phyloP scores from a whole-genome alignment of 2,888 invertebrate genomes.

The Pristionchus exspectatus region DNA sequence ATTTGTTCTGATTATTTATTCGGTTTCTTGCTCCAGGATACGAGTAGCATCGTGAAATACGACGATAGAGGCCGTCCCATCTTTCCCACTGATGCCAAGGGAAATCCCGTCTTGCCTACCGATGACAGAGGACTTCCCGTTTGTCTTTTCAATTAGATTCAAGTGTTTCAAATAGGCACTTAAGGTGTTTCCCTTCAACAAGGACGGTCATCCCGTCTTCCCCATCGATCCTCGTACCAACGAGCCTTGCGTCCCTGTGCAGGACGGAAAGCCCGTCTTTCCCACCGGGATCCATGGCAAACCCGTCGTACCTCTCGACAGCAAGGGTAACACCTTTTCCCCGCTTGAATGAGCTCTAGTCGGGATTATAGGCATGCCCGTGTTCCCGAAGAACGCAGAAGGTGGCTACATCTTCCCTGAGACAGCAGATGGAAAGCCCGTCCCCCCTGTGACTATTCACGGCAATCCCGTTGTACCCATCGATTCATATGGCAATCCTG shows the following conservation, averaged over 20 bases:
- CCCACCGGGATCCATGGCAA: constrained; percentile 51
- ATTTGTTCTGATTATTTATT: not conserved
- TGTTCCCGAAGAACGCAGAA: constrained; percentile 61
- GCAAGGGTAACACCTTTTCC: constrained; percentile 11
- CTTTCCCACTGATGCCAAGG: constrained; percentile 39
- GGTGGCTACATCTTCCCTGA: constrained; percentile 64
- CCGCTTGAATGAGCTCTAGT: not conserved
- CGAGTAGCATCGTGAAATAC: constrained; percentile 37
- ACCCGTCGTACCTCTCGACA: constrained; percentile 54
- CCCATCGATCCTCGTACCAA: constrained; percentile 47
- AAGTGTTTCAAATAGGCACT: not conserved
- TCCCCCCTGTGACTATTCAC: constrained; percentile 63
- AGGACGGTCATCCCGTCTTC: constrained; percentile 56
- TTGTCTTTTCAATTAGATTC: not conserved
- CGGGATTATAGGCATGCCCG: constrained; percentile 58
- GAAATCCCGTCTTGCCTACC: constrained; percentile 42
- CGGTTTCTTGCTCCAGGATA: constrained; percentile 18
- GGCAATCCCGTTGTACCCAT: constrained; percentile 65
- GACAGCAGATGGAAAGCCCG: constrained; percentile 60
- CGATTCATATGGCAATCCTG: constrained; percentile 56
- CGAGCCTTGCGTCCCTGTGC: constrained; percentile 47
- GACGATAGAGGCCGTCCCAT: constrained; percentile 53
- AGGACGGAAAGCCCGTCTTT: constrained; percentile 54
- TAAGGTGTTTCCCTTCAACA: constrained; percentile 50
- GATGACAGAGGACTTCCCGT: constrained; percentile 47